A percentile compares a stretch with the other conserved stretches of the same genome.
phyloP scores from a whole-genome alignment of 2,113 vertebrate genomes.

The Brachypodius melanocephalos region DNA sequence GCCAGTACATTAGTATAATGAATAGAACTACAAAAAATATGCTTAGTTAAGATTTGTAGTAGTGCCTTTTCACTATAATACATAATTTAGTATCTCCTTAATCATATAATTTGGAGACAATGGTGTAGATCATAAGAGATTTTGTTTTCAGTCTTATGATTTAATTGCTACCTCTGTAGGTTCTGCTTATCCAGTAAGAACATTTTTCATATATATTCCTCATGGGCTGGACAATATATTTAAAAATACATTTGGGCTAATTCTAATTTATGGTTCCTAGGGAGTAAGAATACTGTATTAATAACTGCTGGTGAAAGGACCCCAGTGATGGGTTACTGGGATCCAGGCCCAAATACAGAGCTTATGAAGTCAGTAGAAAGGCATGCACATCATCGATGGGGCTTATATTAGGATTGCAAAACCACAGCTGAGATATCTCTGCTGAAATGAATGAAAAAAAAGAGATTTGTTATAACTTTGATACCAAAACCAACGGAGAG shows the following conservation, averaged over 20 bases:
- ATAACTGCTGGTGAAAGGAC: not conserved
- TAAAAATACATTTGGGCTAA: not conserved
- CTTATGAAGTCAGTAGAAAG: not conserved
- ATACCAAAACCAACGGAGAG: not conserved
- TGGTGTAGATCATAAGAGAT: constrained; percentile 1
- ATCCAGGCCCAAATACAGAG: not conserved
- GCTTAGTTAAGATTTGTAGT: constrained; percentile 27
- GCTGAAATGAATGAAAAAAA: not conserved
- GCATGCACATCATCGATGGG: not conserved
- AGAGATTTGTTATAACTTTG: not conserved
- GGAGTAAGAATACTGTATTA: not conserved
- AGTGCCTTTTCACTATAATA: not conserved
- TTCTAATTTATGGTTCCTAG: not conserved
- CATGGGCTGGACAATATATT: not conserved
- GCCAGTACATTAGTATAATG: not conserved
- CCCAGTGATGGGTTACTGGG: not conserved
- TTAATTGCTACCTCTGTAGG: constrained; percentile 39
- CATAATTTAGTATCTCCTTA: constrained; percentile 18
- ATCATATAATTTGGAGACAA: constrained; percentile 24
- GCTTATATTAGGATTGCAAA: not conserved
- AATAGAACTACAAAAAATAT: not conserved
- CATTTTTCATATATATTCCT: constrained; percentile 1
- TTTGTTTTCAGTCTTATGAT: constrained; percentile 37
- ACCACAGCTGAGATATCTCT: not conserved
- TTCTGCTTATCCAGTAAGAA: not conserved